A percentile compares a stretch with the other conserved stretches of the same genome.
phyloP scores from a whole-genome alignment of 64 coral and sea anemone species.

The Orbicella faveolata region DNA sequence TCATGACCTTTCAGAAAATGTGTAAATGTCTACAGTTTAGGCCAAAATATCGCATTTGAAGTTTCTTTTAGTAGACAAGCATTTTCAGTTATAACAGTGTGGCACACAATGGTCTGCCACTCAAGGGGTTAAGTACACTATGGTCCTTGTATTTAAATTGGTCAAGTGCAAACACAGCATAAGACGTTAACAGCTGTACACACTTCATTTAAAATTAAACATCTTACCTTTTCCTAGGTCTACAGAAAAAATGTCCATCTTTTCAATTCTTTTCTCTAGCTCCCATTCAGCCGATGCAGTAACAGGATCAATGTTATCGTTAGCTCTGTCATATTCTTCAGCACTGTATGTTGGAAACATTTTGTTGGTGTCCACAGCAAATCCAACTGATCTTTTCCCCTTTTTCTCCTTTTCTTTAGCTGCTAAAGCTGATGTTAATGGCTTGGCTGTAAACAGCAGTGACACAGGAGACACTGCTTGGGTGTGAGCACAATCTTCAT shows the following conservation, averaged over 20 bases:
- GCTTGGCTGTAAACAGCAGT: constrained; percentile 52
- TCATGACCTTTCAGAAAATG: too few species aligned
- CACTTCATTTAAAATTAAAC: background rate
- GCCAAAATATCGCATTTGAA: too few species aligned
- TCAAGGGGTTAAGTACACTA: too few species aligned
- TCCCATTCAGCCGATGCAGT: constrained; percentile 97
- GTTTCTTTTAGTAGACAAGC: too few species aligned
- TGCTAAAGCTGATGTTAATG: constrained; percentile 55
- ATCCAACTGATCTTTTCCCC: constrained; percentile 40
- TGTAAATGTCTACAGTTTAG: too few species aligned
- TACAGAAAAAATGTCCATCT: constrained; percentile 99
- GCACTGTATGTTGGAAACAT: constrained; percentile 76
- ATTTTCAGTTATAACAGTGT: too few species aligned
- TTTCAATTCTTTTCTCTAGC: constrained; percentile 96
- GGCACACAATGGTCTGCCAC: too few species aligned
- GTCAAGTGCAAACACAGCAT: too few species aligned
- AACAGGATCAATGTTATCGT: constrained; percentile 94
- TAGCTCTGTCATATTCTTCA: constrained; percentile 85
- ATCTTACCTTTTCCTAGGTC: constrained; percentile 87
- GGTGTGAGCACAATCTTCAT: constrained; percentile 54
- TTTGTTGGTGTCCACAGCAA: constrained; percentile 19
- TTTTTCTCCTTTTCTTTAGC: constrained; percentile 42
- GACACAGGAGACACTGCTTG: constrained; percentile 34
- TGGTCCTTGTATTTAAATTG: too few species aligned
- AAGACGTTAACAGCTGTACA: too few species aligned